These are phyloP conservation scores for Acronicta leporina DNA, from an alignment of 2,888 invertebrate species.

Conservation along the genomic window DNA sequence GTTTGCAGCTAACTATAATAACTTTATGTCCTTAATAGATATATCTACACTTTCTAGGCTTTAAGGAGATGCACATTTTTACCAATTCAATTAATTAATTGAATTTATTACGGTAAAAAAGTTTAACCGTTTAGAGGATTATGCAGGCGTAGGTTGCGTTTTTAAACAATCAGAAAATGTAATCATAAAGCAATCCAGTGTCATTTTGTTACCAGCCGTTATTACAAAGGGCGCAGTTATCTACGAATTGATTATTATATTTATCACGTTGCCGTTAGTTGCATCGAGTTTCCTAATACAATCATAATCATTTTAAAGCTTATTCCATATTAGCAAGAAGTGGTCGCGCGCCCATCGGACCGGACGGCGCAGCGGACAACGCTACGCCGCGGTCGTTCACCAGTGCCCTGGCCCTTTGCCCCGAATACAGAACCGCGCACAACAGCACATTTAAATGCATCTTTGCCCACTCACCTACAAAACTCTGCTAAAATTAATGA, in stretches of 20 bases:
- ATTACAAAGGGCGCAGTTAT: conserved; percentile 24
- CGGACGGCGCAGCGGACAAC: conserved; percentile 54
- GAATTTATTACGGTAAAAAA: too few species aligned
- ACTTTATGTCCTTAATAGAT: too few species aligned
- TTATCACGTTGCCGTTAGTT: conserved; percentile 25
- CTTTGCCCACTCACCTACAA: conserved; percentile 45
- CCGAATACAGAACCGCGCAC: conserved; percentile 62
- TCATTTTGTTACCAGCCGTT: conserved; percentile 28
- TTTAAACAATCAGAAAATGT: too few species aligned
- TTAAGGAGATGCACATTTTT: too few species aligned
- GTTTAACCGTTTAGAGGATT: too few species aligned
- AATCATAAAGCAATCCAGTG: neutral
- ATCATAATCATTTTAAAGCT: conserved; percentile 47
- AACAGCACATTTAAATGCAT: conserved; percentile 6
- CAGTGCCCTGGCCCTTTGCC: conserved; percentile 69
- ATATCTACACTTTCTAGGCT: too few species aligned
- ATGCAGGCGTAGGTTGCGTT: too few species aligned
- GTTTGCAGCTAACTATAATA: too few species aligned
- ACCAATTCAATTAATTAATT: too few species aligned
- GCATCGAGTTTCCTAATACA: conserved; percentile 47
- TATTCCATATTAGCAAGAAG: conserved; percentile 54
- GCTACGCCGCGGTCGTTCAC: conserved; percentile 72
- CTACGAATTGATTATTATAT: conserved; percentile 44
- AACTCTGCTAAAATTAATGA: neutral
- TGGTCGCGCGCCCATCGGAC: conserved; percentile 47